Evolutionary conservation across 2,113 vertebrate genomes (phyloP), one percentile per base, ranked within the genome.

Genomic region (Equus quagga): DNA sequence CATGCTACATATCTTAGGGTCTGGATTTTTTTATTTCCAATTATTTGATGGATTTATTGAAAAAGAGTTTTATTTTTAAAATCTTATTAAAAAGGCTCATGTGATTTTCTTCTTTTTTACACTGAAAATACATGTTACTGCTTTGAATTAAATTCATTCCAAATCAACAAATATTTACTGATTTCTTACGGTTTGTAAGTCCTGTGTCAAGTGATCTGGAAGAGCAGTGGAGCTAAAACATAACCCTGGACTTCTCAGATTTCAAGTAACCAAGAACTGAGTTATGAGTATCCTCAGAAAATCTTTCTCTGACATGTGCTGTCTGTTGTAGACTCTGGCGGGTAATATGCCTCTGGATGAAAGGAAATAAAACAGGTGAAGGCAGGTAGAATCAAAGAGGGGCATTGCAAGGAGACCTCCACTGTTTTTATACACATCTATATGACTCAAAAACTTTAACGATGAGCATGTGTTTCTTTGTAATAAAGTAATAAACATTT

Each of bases 1-100:
- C 93, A 62, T 90, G 84, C 70, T 24, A 44, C 73, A 44, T 83
- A 95, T 88, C 89, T 72, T 87, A 88, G n/a, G 87, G 87, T 97
- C 97, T 97, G 97, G 96, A 51, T 97, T 97, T 92, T 69, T 96
- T 96, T 97, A 95, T 94, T 97, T 96, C 89, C 54, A 96, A 96
- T 97, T 95, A 95, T 87, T 97, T 94, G 95, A 96, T 96, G 94
- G 51, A 94, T 80, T 91, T 79, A 90, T 49, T 94, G 60, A 90
- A 92, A 97, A 93, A 36, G 6, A 80, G 70, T 76, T 97, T 89
- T 83, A 72, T 85, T 83, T 72, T 88, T 28, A 60, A 93, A 94
- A 64, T 64, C 60, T 82, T 95, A 90, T 75, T 67, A 2, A 90
- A 96, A 95, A 36, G 8, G 9, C 33, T 56, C 54, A 62, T 51